Evolutionary conservation across 2,113 vertebrate genomes (phyloP), one percentile per base, ranked within the genome.

Genomic region (Sinosuthora webbiana): DNA sequence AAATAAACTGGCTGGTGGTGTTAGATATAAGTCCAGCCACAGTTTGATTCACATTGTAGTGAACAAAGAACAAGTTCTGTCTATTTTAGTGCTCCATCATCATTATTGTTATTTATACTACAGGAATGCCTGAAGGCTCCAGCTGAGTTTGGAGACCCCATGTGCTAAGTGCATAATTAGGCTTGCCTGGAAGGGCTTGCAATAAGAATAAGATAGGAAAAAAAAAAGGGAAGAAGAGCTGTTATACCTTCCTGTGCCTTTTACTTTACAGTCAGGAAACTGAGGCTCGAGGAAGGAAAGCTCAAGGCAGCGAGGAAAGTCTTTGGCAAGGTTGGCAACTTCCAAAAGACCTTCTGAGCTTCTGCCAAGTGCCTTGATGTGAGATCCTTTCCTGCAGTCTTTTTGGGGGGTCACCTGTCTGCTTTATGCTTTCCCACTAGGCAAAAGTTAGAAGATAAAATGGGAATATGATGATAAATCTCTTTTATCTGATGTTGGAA

Each of bases 371-470:
- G 17, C 81, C 87, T 63, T 85, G 68, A 70, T 73, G 65, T 52
- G 68, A 90, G 76, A 90, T 84, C 18, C 21, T 85, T 83, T 73
- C 44, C 42, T 91, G 7, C 50, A 53, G 10, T 9, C 74, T 62
- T 86, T 90, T 86, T 12, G 50, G 63, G 56, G 53, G 92, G 59
- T 95, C 86, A 94, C 90, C 95, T 96, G 93, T 96, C 81, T 89
- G 31, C 69, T 81, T 90, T 79, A 41, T 2, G 11, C 64, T 90
- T 93, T 94, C 88, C 90, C 65, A 90, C 53, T 71, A 67, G 83
- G 93, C 83, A 93, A 91, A 95, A 96, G 63, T 89, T 87, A 82
- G 52, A 71, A 94, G 92, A 92, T 84, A 95, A 95, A 87, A 82
- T 84, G 30, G 53, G 73, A 89, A 50, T 75, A 44, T 42, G 28